phyloP scores from a whole-genome alignment of 2,888 invertebrate genomes.

The Frankliniella intonsa region DNA sequence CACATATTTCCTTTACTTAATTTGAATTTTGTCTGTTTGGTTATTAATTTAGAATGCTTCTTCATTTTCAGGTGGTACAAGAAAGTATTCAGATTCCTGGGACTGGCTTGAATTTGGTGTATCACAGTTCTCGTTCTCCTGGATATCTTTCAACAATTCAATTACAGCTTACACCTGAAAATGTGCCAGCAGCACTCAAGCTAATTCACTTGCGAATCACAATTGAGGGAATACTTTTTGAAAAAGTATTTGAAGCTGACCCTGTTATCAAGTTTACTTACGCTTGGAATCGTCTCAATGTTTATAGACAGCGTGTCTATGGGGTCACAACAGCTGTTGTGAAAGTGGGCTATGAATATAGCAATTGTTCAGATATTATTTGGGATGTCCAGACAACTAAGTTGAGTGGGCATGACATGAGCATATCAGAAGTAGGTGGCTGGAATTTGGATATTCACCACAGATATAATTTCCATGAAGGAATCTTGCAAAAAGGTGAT shows the following conservation, averaged over 20 bases:
- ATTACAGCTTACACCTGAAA: slow-evolving; percentile 81
- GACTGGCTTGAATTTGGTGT: slow-evolving; percentile 90
- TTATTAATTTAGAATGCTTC: slow-evolving; percentile 21
- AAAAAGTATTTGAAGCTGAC: slow-evolving; percentile 92
- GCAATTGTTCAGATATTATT: slow-evolving; percentile 83
- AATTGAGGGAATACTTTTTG: slow-evolving; percentile 90
- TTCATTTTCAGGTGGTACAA: slow-evolving; percentile 68
- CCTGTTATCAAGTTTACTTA: slow-evolving; percentile 95
- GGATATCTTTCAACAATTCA: slow-evolving; percentile 92
- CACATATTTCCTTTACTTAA: too few relatives aligned
- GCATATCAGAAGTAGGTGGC: slow-evolving; percentile 92
- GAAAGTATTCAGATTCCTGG: slow-evolving; percentile 92
- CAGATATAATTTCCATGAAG: slow-evolving; percentile 96
- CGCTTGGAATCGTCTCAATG: slow-evolving; percentile 94
- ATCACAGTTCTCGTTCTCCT: slow-evolving; percentile 90
- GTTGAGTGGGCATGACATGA: slow-evolving; percentile 93
- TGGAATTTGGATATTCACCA: slow-evolving; percentile 99
- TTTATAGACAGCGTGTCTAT: slow-evolving; percentile 91
- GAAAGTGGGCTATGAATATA: slow-evolving; percentile 94
- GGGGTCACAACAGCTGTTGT: slow-evolving; percentile 93
- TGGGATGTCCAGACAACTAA: slow-evolving; percentile 97
- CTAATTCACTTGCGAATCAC: slow-evolving; percentile 89
- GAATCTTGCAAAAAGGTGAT: slow-evolving; percentile 95
- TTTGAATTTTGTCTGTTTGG: slow-evolving; percentile 8
- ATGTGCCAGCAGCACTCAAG: slow-evolving; percentile 72